Conservation (phyloP, 2,888 invertebrate genomes). For the Hydrotaea cyrtoneurina region DNA sequence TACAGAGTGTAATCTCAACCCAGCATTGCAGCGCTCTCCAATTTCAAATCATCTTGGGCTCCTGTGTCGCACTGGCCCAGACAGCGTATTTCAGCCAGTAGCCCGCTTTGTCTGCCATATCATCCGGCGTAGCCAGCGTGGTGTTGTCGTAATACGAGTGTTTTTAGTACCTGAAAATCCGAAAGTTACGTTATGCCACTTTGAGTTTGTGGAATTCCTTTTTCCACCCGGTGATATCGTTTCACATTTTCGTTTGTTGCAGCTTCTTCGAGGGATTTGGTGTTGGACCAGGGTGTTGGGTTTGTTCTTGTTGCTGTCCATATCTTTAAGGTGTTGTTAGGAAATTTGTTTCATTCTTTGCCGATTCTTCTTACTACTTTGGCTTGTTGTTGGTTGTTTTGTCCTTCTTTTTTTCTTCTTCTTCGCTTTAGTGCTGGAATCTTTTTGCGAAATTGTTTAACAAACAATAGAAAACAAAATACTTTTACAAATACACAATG, state of each 20-base stretch:
- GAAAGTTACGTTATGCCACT: constrained; percentile 58
- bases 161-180: constrained; percentile 17
- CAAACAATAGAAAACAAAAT: constrained; percentile 54
- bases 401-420: neutral
- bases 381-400: neutral
- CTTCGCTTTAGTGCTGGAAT: constrained; percentile 17
- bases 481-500: constrained; percentile 36
- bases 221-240: neutral
- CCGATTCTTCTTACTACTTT: neutral
- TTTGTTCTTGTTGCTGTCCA: neutral
- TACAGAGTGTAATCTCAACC: neutral
- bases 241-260: neutral
- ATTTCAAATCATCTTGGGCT: neutral
- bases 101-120: neutral
- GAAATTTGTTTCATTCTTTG: constrained; percentile 62
- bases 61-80: too few relatives aligned
- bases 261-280: neutral
- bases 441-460: constrained; percentile 59
- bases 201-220: constrained; percentile 56
- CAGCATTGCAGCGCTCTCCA: constrained; percentile 3
- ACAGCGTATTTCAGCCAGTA: neutral
- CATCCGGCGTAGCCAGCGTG: constrained; percentile 33
- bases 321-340: constrained; percentile 64
- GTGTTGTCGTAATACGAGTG: constrained; percentile 6
- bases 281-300: neutral